These are phyloP conservation scores for Saccopteryx leptura DNA, from an alignment of 2,113 vertebrate species.

Conservation along the genomic window DNA sequence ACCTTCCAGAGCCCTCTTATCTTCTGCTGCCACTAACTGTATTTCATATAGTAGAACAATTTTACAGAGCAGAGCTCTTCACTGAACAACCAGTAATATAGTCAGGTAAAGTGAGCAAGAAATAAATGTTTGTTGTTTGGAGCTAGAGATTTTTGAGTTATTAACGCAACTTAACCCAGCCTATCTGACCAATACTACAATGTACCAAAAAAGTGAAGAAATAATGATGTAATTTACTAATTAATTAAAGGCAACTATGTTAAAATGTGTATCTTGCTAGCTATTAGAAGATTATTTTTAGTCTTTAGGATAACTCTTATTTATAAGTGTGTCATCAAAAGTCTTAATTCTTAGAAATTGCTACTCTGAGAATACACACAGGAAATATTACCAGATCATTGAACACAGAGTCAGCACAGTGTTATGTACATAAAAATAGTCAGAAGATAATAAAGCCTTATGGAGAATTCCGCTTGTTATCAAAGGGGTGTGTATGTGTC, in stretches of 20 bases:
- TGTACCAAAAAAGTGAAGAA: slow-evolving; percentile 41
- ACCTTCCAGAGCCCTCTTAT: slow-evolving; percentile 4
- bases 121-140: slow-evolving; percentile 50
- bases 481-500: neutral
- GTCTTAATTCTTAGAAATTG: slow-evolving; percentile 28
- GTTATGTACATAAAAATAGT: neutral
- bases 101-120: neutral
- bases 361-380: neutral
- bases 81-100: neutral
- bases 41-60: slow-evolving; percentile 33
- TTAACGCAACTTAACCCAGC: neutral
- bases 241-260: neutral
- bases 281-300: slow-evolving; percentile 29
- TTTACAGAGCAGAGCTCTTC: slow-evolving; percentile 32
- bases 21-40: neutral
- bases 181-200: neutral
- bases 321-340: slow-evolving; percentile 35
- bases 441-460: neutral
- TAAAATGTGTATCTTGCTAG: slow-evolving; percentile 22
- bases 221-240: slow-evolving; percentile 14
- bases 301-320: slow-evolving; percentile 12
- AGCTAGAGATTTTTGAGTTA: neutral
- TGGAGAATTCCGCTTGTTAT: neutral
- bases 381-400: neutral
- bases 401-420: neutral